Evolutionary conservation across 1,140 invertebrate species (phyloP).

Genomic region (Rhopalosiphum maidis): DNA sequence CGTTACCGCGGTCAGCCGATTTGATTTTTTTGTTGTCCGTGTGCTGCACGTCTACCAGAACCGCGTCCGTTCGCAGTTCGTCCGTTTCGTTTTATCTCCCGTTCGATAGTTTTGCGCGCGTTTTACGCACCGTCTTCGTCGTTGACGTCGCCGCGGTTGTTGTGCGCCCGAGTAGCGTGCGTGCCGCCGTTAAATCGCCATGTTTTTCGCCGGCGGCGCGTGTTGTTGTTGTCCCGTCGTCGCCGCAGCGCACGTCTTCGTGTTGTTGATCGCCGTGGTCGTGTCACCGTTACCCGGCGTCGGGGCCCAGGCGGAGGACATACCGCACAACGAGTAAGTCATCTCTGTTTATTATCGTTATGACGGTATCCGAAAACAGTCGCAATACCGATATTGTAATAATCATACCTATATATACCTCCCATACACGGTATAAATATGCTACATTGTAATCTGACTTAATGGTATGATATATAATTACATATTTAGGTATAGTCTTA

Average conservation of each 20-base stretch:
- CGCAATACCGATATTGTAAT: background rate
- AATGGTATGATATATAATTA: background rate
- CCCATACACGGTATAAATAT: background rate
- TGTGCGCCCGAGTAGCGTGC: background rate
- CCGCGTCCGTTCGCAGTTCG: background rate
- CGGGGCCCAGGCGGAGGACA: conserved; percentile 46
- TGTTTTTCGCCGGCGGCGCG: conserved; percentile 5
- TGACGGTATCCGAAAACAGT: background rate
- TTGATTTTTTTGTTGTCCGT: background rate
- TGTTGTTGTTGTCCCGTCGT: background rate
- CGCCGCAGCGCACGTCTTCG: background rate
- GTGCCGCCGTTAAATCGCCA: background rate
- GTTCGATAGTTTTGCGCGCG: background rate
- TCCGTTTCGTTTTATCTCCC: background rate
- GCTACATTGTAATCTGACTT: too few relatives aligned
- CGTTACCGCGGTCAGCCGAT: background rate
- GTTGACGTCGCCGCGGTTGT: background rate
- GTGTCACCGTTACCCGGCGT: conserved; percentile 17
- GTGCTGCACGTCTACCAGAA: background rate
- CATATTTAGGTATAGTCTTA: background rate
- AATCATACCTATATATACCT: background rate
- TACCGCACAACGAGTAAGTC: conserved; percentile 54
- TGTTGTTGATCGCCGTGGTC: background rate
- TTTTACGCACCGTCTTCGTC: background rate
- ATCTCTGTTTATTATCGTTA: background rate